phyloP scores from a whole-genome alignment of 2,888 invertebrate genomes.

The Adela reaumurella region DNA sequence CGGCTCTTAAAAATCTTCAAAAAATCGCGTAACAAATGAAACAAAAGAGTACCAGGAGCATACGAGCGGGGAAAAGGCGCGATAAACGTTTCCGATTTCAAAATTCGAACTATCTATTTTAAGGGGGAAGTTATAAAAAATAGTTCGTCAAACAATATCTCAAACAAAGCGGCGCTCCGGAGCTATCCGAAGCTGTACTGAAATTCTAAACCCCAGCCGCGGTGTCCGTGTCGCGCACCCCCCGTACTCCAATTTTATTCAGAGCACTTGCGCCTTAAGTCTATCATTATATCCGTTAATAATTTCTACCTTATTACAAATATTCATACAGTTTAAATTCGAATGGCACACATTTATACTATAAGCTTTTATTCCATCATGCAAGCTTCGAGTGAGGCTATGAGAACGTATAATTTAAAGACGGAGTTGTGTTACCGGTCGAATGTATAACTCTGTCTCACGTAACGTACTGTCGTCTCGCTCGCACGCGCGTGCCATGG shows the following conservation, averaged over 20 bases:
- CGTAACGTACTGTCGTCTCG: constrained; percentile 24
- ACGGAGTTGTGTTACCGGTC: constrained; percentile 30
- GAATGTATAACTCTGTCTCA: constrained; percentile 4
- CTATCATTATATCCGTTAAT: too few relatives aligned
- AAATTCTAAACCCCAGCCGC: constrained; percentile 54
- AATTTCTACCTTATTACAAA: too few relatives aligned
- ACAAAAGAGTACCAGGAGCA: neutral
- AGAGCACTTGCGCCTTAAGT: constrained; percentile 20
- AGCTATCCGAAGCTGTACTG: constrained; percentile 56
- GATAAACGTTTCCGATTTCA: neutral
- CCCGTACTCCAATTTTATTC: constrained; percentile 50
- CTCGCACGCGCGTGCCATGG: constrained; percentile 32
- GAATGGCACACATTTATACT: neutral
- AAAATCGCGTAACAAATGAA: neutral
- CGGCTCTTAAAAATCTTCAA: neutral
- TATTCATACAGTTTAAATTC: too few relatives aligned
- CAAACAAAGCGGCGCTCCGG: constrained; percentile 51
- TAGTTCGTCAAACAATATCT: constrained; percentile 44
- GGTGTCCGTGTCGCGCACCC: constrained; percentile 55
- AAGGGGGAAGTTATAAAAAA: constrained; percentile 31
- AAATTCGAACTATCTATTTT: constrained; percentile 16
- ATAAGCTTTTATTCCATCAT: neutral
- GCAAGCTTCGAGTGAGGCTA: constrained; percentile 37
- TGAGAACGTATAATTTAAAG: constrained; percentile 58
- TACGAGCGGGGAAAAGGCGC: neutral